Evolutionary conservation across 23 tunicate species (phyloP), one percentile per base, ranked within the genome.

Genomic region (Oikopleura albicans): DNA sequence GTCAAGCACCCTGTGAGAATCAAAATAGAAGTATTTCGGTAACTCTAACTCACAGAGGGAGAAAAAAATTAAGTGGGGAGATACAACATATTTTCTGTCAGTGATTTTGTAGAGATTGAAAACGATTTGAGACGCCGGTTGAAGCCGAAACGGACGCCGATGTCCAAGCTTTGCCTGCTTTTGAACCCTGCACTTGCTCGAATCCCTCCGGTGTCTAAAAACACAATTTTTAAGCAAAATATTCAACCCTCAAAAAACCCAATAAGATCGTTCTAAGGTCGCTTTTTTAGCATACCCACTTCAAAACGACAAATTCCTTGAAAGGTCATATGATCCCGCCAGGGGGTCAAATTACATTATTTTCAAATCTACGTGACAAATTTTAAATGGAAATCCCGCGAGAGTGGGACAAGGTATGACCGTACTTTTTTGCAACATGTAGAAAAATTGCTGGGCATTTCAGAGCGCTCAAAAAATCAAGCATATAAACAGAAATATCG

Each of bases 201-300:
- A 71, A 71, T 12, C 79, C 79, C 31, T 71, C 79, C 4, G 79
- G 79, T 29, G 79, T 71, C 79, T 71, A 37, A 71, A 71, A n/a
- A n/a, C n/a, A n/a, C n/a, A n/a, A n/a, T n/a, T n/a, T n/a, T n/a
- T n/a, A n/a, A n/a, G n/a, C n/a, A n/a, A n/a, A n/a, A n/a, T n/a
- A n/a, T n/a, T n/a, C n/a, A n/a, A n/a, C n/a, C n/a, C n/a, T n/a
- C n/a, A n/a, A n/a, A n/a, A n/a, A n/a, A n/a, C n/a, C n/a, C n/a
- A n/a, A n/a, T n/a, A n/a, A n/a, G n/a, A n/a, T n/a, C n/a, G n/a
- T n/a, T n/a, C n/a, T n/a, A n/a, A 49, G 63, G 63, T 49, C 63
- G 63, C 63, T 49, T 49, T 49, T 49, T 49, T 49, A 8, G 63
- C 22, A 8, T 12, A 12, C 63, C 63, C 63, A 49, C 63, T 22